Base-by-base conservation (phyloP, 37 sponge, comb jelly and placozoan genomes). In the Petrosia ficiformis region DNA sequence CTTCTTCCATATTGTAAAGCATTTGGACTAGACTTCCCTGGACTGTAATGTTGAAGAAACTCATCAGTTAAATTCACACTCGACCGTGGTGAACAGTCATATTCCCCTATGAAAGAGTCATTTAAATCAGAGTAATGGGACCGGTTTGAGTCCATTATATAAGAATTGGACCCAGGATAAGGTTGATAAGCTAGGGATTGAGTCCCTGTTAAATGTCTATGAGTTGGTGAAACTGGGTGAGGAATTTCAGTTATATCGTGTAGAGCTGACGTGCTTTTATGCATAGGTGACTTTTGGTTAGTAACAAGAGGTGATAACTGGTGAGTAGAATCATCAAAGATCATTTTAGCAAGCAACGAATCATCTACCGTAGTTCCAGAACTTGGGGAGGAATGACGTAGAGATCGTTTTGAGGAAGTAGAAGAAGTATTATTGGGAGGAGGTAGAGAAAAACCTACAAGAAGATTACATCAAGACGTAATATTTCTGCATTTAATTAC, bases 191-290 rank as follows among this genome's bases (percentile, higher is more conserved):
- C 63, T 61, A 22, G 25, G 14, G 63, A 61, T n/a, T 22, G 14
- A n/a, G 63, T n/a, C 26, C 63, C 63, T 5, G 63, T 26, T n/a
- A 68, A 4, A 11, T 19, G 70, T 4, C 41, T 36, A 31, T 42
- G 43, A 39, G 43, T 21, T 5, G 70, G 70, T 24, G 70, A 40
- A 40, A 6, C 4, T 19, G 70, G 70, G 42, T 21, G 70, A 40
- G 42, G 42, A 11, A 39, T 16, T 30, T 36, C 42, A 14, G 42
- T 19, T 6, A 39, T 5, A 48, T 84, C 84, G 35, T 21, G 71
- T 32, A 84, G 84, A 56, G 84, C 84, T 1, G 84, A 84, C n/a
- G 84, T 77, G 52, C 78, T 77, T 21, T 72, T 77, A 59, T 77
- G 84, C 34, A 57, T 77, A 39, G 78, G 72, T 2, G 77, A 71